These are phyloP conservation scores for Podargus strigoides DNA, from an alignment of 2,797 vertebrate species.

Conservation along the genomic window DNA sequence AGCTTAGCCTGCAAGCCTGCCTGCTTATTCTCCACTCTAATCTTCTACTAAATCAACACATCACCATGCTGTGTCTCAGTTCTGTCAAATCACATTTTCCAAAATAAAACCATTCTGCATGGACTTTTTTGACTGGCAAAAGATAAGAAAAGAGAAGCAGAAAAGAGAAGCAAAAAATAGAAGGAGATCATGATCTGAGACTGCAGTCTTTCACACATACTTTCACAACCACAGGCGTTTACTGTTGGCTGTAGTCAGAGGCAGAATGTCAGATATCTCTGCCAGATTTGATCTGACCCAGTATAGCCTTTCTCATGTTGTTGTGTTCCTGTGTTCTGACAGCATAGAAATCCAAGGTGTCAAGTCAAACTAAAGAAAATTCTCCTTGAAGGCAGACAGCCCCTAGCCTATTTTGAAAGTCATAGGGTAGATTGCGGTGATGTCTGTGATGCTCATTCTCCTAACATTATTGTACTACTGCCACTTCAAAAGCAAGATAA, in stretches of 20 bases:
- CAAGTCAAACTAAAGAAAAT: neutral
- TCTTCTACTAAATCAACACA: slow-evolving; percentile 8
- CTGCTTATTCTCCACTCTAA: slow-evolving; percentile 2
- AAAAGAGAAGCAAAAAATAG: neutral
- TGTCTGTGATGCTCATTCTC: neutral
- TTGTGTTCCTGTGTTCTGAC: neutral
- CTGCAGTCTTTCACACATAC: neutral
- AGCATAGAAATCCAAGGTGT: neutral
- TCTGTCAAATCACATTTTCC: slow-evolving; percentile 21
- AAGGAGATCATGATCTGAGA: neutral
- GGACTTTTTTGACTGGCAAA: neutral
- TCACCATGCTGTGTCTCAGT: neutral
- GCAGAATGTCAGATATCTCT: neutral
- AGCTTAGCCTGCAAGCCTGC: neutral
- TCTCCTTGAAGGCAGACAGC: neutral
- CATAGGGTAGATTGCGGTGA: neutral
- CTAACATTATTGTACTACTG: neutral
- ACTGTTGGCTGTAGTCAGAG: neutral
- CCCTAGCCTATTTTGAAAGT: neutral
- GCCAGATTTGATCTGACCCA: neutral
- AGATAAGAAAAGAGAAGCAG: neutral
- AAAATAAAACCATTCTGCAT: neutral
- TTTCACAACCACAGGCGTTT: neutral
- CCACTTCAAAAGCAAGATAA: neutral
- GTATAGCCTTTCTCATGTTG: neutral